phyloP scores from a whole-genome alignment of 2,113 vertebrate genomes.

The Coptodon bakossiorum region DNA sequence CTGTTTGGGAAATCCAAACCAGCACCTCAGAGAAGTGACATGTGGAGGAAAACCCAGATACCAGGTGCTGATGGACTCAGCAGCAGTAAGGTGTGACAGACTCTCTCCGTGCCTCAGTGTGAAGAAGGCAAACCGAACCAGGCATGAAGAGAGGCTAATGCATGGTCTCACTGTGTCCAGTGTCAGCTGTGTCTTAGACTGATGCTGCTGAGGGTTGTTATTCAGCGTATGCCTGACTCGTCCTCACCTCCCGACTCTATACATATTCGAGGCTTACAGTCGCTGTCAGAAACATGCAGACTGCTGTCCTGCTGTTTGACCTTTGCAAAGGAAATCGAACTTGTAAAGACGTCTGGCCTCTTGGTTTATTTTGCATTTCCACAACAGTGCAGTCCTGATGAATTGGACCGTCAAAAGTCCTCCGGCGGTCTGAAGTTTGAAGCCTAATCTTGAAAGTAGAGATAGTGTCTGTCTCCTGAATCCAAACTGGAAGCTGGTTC shows the following conservation, averaged over 20 bases:
- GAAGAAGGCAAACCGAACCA: accelerated
- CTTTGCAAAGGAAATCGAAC: background rate
- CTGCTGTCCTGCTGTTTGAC: background rate
- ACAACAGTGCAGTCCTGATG: background rate
- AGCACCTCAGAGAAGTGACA: background rate
- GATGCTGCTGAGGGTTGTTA: background rate
- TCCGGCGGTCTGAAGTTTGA: accelerated
- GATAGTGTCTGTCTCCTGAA: background rate
- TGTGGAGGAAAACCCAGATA: background rate
- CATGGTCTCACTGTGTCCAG: background rate
- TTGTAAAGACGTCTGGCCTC: background rate
- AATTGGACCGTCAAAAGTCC: background rate
- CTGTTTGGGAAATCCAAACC: background rate
- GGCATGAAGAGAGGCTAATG: background rate
- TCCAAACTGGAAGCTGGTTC: background rate
- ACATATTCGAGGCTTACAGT: background rate
- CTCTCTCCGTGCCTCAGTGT: background rate
- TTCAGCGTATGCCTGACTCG: background rate
- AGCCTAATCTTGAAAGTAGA: accelerated
- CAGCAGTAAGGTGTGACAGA: background rate
- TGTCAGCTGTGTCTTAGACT: background rate
- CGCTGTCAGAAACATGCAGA: background rate
- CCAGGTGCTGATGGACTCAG: background rate
- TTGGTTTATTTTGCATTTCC: background rate
- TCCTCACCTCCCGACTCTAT: background rate